These are phyloP conservation scores for Pithys albifrons DNA, from an alignment of 2,113 vertebrate genomes.

Conservation along the genomic window DNA sequence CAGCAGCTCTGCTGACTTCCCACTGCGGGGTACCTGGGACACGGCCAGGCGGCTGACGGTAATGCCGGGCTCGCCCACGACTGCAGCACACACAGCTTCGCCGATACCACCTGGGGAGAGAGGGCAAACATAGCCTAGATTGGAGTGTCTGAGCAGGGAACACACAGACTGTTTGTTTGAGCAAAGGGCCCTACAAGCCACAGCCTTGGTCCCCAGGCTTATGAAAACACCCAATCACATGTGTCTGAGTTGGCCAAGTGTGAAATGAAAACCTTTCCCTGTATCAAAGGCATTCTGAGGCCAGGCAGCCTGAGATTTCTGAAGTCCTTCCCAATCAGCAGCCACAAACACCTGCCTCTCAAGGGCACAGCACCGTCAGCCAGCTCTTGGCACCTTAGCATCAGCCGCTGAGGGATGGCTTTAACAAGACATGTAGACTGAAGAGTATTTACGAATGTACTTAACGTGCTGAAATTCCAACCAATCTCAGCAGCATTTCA, in stretches of 20 bases:
- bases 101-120: constrained; percentile 85
- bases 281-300: neutral
- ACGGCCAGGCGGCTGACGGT: constrained; percentile 85
- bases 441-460: neutral
- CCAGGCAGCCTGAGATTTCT: neutral
- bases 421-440: neutral
- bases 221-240: neutral
- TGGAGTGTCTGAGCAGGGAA: too few relatives aligned
- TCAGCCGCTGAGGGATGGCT: neutral
- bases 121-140: fast-evolving
- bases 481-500: neutral
- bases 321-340: neutral
- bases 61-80: constrained; percentile 84
- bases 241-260: neutral
- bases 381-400: neutral
- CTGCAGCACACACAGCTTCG: constrained; percentile 82
- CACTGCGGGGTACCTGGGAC: constrained; percentile 83
- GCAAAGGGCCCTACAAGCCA: neutral
- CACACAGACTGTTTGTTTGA: neutral
- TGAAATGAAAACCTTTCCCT: neutral
- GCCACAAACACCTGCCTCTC: neutral
- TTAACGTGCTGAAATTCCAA: neutral
- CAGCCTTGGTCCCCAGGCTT: neutral
- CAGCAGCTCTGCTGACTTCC: constrained; percentile 88
- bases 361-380: neutral